Conservation (phyloP, 1,140 invertebrate species). For the Drosophila guanche region DNA sequence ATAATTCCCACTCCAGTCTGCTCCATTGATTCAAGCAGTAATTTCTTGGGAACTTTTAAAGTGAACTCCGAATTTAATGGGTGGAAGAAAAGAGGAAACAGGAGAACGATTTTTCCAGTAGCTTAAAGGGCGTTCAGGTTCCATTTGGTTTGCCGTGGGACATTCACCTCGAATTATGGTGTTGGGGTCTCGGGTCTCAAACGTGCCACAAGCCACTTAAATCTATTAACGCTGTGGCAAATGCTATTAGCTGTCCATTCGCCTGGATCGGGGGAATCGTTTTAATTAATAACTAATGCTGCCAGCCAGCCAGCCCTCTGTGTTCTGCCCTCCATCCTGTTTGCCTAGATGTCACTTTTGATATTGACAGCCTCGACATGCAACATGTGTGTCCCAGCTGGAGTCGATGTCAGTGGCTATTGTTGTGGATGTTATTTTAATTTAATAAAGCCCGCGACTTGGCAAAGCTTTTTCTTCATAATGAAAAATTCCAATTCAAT, state of each 20-base stretch:
- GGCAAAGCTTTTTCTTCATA: conserved; percentile 21
- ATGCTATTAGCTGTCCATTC: conserved; percentile 41
- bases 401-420: conserved; percentile 31
- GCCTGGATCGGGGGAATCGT: conserved; percentile 27
- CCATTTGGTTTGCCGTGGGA: not conserved
- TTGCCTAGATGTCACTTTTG: conserved; percentile 8
- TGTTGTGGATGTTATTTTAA: conserved; percentile 36
- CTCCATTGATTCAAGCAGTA: too few species aligned
- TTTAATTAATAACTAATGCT: conserved; percentile 61
- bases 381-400: conserved; percentile 61
- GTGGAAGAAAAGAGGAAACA: too few species aligned
- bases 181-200: too few species aligned
- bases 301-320: not conserved
- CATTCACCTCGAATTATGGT: conserved; percentile 20
- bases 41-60: too few species aligned
- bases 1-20: conserved; percentile 9
- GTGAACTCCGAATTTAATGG: too few species aligned
- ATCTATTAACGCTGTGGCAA: conserved; percentile 45
- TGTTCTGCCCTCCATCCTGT: not conserved
- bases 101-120: too few species aligned
- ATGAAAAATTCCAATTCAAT: conserved; percentile 74
- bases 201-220: conserved; percentile 29
- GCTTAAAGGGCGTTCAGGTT: too few species aligned
- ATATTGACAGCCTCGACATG: conserved; percentile 52
- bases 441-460: conserved; percentile 34